These are phyloP conservation scores for Poeciliopsis occidentalis DNA, from an alignment of 2,113 vertebrate genomes.

Conservation along the genomic window DNA sequence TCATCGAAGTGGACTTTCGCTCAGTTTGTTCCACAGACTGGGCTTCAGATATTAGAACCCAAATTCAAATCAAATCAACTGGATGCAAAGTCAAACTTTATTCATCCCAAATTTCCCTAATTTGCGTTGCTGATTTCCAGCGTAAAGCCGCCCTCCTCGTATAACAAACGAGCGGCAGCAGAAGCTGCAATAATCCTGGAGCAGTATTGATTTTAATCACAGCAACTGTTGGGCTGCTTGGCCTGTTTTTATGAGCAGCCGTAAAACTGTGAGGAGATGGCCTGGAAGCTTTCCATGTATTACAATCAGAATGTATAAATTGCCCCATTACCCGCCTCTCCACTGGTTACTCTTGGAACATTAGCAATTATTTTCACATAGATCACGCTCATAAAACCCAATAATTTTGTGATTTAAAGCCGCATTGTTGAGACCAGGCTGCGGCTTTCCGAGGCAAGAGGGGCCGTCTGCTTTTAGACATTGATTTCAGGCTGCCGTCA, in stretches of 20 bases:
- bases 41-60: not conserved
- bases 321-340: conserved; percentile 85
- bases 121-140: conserved; percentile 15
- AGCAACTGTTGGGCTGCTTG: conserved; percentile 70
- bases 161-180: conserved; percentile 51
- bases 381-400: conserved; percentile 80
- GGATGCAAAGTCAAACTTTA: conserved; percentile 2
- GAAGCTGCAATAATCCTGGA: conserved; percentile 37
- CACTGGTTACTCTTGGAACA: conserved; percentile 83
- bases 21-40: not conserved
- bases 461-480: conserved; percentile 49
- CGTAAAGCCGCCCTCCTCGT: conserved; percentile 24
- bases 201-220: conserved; percentile 79
- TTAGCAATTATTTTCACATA: conserved; percentile 86
- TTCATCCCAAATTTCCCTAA: not conserved
- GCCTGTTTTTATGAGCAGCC: conserved; percentile 75
- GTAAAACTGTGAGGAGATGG: conserved; percentile 78
- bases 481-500: conserved; percentile 66
- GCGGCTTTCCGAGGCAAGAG: conserved; percentile 39
- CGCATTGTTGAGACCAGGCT: conserved; percentile 43
- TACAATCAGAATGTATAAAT: conserved; percentile 85
- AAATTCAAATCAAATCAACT: not conserved
- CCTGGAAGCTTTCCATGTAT: conserved; percentile 84
- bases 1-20: not conserved
- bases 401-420: conserved; percentile 84